phyloP scores from a whole-genome alignment of 2,113 vertebrate genomes.

The Protomyctophum bolini region DNA sequence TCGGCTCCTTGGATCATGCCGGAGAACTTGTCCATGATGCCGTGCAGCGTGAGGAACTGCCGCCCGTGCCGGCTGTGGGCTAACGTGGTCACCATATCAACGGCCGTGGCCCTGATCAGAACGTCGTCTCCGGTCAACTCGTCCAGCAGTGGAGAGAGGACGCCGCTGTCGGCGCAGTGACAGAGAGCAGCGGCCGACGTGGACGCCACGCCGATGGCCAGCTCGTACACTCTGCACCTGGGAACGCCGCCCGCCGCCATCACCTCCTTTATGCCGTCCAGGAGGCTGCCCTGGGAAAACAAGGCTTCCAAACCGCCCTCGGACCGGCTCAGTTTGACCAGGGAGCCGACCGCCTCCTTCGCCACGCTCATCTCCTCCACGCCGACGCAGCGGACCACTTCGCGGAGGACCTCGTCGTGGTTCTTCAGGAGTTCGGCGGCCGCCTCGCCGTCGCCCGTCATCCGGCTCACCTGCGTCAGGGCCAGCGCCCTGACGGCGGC shows the following conservation, averaged over 20 bases:
- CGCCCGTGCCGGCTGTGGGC: conserved; percentile 81
- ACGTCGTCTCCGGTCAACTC: conserved; percentile 88
- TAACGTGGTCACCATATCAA: conserved; percentile 86
- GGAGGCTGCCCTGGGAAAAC: conserved; percentile 78
- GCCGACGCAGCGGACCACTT: conserved; percentile 83
- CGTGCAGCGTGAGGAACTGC: conserved; percentile 85
- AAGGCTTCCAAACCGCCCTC: conserved; percentile 81
- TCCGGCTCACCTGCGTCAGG: conserved; percentile 82
- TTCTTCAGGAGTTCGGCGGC: conserved; percentile 79
- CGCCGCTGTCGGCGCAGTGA: conserved; percentile 80
- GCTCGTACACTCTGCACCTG: conserved; percentile 87
- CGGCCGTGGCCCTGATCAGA: conserved; percentile 84
- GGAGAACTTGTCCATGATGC: conserved; percentile 84
- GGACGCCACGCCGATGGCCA: conserved; percentile 83
- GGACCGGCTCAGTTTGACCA: conserved; percentile 75
- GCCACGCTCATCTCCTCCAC: conserved; percentile 84
- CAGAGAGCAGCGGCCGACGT: conserved; percentile 82
- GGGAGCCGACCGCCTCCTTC: conserved; percentile 84
- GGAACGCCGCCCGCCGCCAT: conserved; percentile 84
- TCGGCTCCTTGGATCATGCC: conserved; percentile 87
- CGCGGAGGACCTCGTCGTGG: conserved; percentile 74
- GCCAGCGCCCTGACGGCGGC: conserved; percentile 82
- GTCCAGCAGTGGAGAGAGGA: conserved; percentile 82
- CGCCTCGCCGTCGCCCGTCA: conserved; percentile 78
- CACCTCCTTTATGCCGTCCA: conserved; percentile 81